Base-by-base conservation (phyloP, 2,113 vertebrate species). In the Zosterops borbonicus region DNA sequence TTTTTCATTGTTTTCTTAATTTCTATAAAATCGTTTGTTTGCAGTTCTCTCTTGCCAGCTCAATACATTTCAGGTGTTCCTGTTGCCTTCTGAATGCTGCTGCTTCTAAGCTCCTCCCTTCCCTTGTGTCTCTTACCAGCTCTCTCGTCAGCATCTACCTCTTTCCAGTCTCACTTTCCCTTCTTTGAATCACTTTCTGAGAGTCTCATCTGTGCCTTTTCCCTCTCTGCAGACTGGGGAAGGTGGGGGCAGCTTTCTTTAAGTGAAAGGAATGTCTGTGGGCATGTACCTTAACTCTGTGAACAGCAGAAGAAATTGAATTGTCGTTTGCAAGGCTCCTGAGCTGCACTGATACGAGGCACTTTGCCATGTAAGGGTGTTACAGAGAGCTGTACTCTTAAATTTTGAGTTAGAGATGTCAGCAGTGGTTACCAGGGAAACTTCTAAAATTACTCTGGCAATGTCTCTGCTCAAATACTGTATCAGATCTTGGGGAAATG, bases 371-470 rank as follows among this genome's bases (percentile, higher is more conserved):
- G 68, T 41, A 44, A 83, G 84, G 83, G 59, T 68, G 86, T 50
- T 88, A 41, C 64, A 89, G 89, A 55, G 94, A 95, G 92, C 85
- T 92, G 64, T 58, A 81, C 62, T 91, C 90, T 96, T 83, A 79
- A 75, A 87, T 90, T 96, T 81, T 95, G 94, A 96, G 87, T 87
- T 92, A 82, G 85, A 88, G 92, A 93, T 95, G 95, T 95, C 96
- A 96, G 95, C 82, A 82, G 86, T 9, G 37, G 96, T 97, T 96
- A 95, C 97, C 96, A 97, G 88, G 97, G 96, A 96, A 96, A 97
- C 96, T 96, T 96, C 96, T 97, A 96, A 97, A 97, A 95, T 95
- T 95, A 83, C 62, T 3, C 92, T 92, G 90, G 89, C 83, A 63
- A 14, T 27, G 79, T 90, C 87, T 94, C 56, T 31, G 37, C 93